These are phyloP conservation scores for Cephus cinctus DNA, from an alignment of 1,140 invertebrate species.

Conservation along the genomic window DNA sequence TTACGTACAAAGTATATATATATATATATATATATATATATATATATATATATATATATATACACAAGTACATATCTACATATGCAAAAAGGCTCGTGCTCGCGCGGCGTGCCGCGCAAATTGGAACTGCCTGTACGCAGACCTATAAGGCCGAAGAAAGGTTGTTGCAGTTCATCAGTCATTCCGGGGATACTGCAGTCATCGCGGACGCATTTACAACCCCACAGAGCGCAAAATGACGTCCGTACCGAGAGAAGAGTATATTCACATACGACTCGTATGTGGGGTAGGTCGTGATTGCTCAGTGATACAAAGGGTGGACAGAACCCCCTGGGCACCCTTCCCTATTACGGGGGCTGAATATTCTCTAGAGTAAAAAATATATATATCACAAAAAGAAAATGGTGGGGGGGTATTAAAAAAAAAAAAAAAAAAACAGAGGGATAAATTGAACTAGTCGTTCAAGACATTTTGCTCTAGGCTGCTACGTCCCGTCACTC, in stretches of 20 bases:
- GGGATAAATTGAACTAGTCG: neutral
- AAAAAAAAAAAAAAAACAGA: neutral
- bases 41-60: neutral
- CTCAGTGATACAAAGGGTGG: slow-evolving; percentile 29
- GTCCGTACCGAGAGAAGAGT: slow-evolving; percentile 13
- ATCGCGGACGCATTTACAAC: slow-evolving; percentile 43
- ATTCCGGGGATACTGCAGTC: slow-evolving; percentile 39
- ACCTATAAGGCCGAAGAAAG: slow-evolving; percentile 42
- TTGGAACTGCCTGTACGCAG: slow-evolving; percentile 46
- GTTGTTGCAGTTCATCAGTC: slow-evolving; percentile 50
- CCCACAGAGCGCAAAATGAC: slow-evolving; percentile 34
- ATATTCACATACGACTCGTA: slow-evolving; percentile 16
- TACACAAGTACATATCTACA: neutral
- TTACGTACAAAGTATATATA: neutral
- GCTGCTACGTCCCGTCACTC: neutral
- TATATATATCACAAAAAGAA: slow-evolving; percentile 6
- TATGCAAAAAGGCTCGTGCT: neutral
- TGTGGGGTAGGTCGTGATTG: slow-evolving; percentile 32
- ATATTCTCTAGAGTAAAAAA: slow-evolving; percentile 7
- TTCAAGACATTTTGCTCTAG: neutral
- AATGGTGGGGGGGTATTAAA: neutral
- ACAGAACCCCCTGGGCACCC: slow-evolving; percentile 25
- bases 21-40: slow-evolving; percentile 9
- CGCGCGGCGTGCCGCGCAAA: slow-evolving; percentile 29
- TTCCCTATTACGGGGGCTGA: slow-evolving; percentile 20